These are phyloP conservation scores for Hypanus sabinus DNA, from an alignment of 2,113 vertebrate genomes.

Conservation along the genomic window DNA sequence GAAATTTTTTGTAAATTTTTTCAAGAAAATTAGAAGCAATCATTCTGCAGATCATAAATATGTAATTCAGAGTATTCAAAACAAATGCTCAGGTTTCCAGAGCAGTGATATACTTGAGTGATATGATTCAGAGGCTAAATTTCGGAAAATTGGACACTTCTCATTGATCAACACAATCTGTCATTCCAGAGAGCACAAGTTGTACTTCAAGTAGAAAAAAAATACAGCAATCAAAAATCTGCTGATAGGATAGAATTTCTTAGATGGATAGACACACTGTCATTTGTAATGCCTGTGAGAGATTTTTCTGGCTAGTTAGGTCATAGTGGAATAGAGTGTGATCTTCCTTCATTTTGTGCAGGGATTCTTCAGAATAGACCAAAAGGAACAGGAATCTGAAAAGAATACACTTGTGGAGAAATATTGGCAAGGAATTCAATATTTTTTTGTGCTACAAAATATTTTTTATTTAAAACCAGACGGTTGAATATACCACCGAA, in stretches of 20 bases:
- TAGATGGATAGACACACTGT: not conserved
- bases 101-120: not conserved
- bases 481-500: too few relatives aligned
- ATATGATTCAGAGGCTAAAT: not conserved
- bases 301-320: not conserved
- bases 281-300: slow-evolving; percentile 3
- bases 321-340: not conserved
- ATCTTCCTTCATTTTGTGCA: not conserved
- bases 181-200: not conserved
- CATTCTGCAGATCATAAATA: not conserved
- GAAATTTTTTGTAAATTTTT: too few relatives aligned
- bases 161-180: not conserved
- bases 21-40: too few relatives aligned
- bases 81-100: not conserved
- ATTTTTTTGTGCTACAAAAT: too few relatives aligned
- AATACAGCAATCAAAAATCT: slow-evolving; percentile 18
- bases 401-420: not conserved
- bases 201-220: not conserved
- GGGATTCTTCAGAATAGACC: not conserved
- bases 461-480: not conserved
- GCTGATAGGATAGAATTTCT: not conserved
- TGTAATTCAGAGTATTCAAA: not conserved
- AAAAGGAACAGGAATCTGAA: too few relatives aligned
- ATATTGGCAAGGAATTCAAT: too few relatives aligned
- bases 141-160: not conserved